Evolutionary conservation across 2,113 vertebrate species (phyloP).

Genomic region (Pygoscelis antarcticus): DNA sequence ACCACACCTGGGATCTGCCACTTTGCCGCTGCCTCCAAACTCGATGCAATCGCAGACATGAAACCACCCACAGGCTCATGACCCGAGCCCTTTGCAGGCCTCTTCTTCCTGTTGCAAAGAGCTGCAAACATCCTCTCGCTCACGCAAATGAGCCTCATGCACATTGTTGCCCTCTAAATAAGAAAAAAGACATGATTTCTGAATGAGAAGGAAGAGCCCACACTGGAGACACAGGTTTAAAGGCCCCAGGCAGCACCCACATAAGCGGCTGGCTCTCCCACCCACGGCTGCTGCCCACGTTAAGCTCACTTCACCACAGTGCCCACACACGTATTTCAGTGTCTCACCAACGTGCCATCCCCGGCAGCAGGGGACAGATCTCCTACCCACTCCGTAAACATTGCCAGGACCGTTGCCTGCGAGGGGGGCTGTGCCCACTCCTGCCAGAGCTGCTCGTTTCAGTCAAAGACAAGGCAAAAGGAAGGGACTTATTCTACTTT

Average conservation of each 20-base stretch:
- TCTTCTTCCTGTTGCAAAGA: not conserved
- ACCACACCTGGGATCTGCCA: not conserved
- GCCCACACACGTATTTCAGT: not conserved
- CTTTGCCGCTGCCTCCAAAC: not conserved
- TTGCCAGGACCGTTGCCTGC: not conserved
- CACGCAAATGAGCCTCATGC: accelerated
- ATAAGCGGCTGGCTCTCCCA: not conserved
- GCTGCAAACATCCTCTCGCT: not conserved
- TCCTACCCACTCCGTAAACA: not conserved
- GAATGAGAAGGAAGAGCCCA: not conserved
- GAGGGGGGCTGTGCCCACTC: not conserved
- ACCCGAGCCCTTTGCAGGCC: not conserved
- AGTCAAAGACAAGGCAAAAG: not conserved
- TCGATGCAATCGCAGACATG: not conserved
- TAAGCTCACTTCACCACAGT: not conserved
- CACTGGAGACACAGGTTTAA: not conserved
- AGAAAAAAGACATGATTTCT: not conserved
- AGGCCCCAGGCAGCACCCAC: not conserved
- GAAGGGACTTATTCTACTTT: not conserved
- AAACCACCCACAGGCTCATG: not conserved
- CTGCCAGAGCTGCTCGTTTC: not conserved
- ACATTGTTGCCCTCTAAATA: not conserved
- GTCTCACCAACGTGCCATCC: not conserved
- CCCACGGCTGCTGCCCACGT: not conserved
- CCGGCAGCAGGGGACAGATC: not conserved